Base-by-base conservation (phyloP, 2,797 vertebrate species). In the Pelobates cultripes region DNA sequence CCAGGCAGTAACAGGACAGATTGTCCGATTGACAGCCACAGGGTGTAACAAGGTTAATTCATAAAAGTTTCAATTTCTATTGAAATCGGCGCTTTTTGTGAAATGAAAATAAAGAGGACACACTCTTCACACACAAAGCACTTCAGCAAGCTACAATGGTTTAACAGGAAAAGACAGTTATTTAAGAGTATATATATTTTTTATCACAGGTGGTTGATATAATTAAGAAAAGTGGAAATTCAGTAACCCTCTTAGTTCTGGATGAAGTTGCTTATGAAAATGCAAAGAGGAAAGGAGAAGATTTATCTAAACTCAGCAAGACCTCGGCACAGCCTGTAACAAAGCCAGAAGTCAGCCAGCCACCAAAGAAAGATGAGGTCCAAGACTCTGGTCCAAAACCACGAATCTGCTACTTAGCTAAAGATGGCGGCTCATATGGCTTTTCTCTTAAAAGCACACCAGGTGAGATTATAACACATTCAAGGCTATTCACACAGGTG, bases 351-450 rank as follows among this genome's bases (percentile, higher is more conserved):
- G 8, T 3, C 13, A 12, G 77, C 64, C 82, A 84, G 15, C 80
- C 77, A 1, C 12, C 84, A 64, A 77, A 90, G 75, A 89, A 51
- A 51, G 47, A 51, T 51, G 47, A 5, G 10, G 47, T 10, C 47
- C 47, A 51, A 64, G n/a, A 64, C 5, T 15, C 77, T 0, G 28
- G 4, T 73, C 87, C 85, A 6, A 95, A 94, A 84, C 95, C 94
- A 2, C 92, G 94, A 84, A 93, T 99, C 73, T 98, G 97, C 92
- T 97, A 96, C 86, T 73, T 99, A 78, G 90, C 91, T 42, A 99
- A 94, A 86, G 89, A 94, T 69, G 90, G 86, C 4, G 85, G 85
- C 9, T 89, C 91, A 51, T 99, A 90, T 0, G 97, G 95, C 79
- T 99, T 99, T 88, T 97, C 97, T 41, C 79, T 99, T 69, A 94